These are phyloP conservation scores for Sebastes nivosus DNA, from an alignment of 2,797 vertebrate genomes.

Conservation along the genomic window DNA sequence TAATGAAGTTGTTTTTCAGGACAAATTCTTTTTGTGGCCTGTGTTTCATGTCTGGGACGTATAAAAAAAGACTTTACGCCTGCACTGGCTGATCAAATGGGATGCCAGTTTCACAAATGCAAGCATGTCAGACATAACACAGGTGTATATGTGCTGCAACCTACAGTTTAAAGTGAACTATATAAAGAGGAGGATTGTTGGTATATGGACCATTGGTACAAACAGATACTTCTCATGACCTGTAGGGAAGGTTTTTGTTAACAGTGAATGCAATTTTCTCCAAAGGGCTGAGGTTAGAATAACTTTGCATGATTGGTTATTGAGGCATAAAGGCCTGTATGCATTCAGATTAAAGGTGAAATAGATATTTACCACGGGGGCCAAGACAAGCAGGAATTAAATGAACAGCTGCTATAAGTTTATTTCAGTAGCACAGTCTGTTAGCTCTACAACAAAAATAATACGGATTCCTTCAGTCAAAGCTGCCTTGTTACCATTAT, in stretches of 20 bases:
- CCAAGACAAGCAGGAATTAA: neutral
- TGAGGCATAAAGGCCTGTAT: neutral
- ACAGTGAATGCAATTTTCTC: too few species aligned
- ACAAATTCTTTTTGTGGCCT: neutral
- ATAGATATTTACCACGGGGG: neutral
- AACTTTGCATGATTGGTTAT: neutral
- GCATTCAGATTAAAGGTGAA: neutral
- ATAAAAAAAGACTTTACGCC: neutral
- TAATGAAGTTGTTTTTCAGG: constrained; percentile 38
- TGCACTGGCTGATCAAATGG: neutral
- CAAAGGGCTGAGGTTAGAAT: neutral
- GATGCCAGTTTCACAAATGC: neutral
- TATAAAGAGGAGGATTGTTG: neutral
- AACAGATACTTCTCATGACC: too few species aligned
- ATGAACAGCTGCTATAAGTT: neutral
- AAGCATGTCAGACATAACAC: neutral
- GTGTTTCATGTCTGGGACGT: neutral
- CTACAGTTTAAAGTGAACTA: neutral
- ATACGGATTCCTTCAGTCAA: neutral
- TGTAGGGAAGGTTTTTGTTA: too few species aligned
- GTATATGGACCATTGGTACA: too few species aligned
- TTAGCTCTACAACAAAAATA: neutral
- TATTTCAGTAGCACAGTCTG: neutral
- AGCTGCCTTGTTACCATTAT: neutral
- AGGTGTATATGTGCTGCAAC: neutral